Conservation (phyloP, 2,888 invertebrate genomes). For the Itoplectis maculator region DNA sequence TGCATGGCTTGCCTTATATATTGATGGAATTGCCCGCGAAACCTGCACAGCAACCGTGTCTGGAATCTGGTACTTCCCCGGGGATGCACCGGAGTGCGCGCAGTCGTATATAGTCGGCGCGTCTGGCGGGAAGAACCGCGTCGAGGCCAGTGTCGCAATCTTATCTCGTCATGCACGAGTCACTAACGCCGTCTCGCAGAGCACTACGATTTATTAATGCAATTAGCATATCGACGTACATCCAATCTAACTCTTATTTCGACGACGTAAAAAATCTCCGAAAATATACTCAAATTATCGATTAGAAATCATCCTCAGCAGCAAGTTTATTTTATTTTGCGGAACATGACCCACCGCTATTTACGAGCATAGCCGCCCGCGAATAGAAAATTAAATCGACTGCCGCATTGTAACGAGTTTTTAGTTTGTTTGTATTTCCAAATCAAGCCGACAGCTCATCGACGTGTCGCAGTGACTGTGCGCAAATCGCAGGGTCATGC, state of each 20-base stretch:
- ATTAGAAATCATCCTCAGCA: no score
- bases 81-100: not conserved
- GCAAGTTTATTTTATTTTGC: no score
- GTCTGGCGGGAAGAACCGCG: constrained; percentile 10
- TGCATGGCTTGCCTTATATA: not conserved
- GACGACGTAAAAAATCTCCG: no score
- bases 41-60: not conserved
- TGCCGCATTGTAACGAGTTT: not conserved
- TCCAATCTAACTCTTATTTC: no score
- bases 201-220: not conserved
- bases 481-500: not conserved
- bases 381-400: no score
- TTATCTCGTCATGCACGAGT: constrained; percentile 21
- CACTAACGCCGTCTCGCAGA: not conserved
- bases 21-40: not conserved
- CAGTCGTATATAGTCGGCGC: not conserved
- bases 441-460: no score
- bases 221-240: not conserved
- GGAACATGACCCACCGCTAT: no score
- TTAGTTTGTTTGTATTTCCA: not conserved
- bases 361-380: no score
- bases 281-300: no score
- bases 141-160: not conserved
- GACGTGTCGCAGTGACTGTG: no score
- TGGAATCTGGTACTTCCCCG: constrained; percentile 4